Evolutionary conservation across 1,140 invertebrate species (phyloP), one percentile per base, ranked within the genome.

Genomic region (Panulirus ornatus): DNA sequence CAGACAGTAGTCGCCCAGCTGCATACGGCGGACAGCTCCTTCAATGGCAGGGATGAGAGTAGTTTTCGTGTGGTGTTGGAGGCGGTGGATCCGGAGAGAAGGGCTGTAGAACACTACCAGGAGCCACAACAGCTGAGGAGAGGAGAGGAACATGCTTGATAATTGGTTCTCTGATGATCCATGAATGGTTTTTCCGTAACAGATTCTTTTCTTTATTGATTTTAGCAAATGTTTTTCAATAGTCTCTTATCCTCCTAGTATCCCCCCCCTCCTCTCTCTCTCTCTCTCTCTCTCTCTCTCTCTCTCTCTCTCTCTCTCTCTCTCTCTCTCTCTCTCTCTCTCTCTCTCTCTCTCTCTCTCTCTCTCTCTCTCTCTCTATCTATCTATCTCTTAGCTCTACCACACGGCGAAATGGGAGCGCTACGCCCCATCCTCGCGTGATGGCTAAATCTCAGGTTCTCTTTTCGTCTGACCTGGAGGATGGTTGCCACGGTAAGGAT

Each of bases 1-100:
- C 76, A 98, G 95, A 94, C 98, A 98, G 97, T 97, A 98, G 94
- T 98, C 97, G 91, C 97, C 97, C 95, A 98, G 96, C 93, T 98
- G 97, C 93, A 97, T 97, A 91, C 97, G 95, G 88, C 97, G 95
- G 70, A 98, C 97, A 92, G 98, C 97, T 78, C 97, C 97, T 94
- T 98, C 97, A 88, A 98, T 96, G 86, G 97, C 97, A 93, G 98
- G 97, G 92, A 96, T 95, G 92, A 96, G 95, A 84, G 98, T 96
- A 92, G 98, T 95, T 86, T 97, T 95, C 94, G 97, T 97, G 91
- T 97, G 95, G 94, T 98, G 95, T 91, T 97, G 95, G 93, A 98
- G 95, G 93, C 98, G 95, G 94, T 98, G 97, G 47, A 98, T 97
- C 90, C 97, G 95, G 95, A 97, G 97, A 63, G 97, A 94, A 78